These are phyloP conservation scores for Drosophila melanica DNA, from an alignment of 1,140 invertebrate species.

Conservation along the genomic window DNA sequence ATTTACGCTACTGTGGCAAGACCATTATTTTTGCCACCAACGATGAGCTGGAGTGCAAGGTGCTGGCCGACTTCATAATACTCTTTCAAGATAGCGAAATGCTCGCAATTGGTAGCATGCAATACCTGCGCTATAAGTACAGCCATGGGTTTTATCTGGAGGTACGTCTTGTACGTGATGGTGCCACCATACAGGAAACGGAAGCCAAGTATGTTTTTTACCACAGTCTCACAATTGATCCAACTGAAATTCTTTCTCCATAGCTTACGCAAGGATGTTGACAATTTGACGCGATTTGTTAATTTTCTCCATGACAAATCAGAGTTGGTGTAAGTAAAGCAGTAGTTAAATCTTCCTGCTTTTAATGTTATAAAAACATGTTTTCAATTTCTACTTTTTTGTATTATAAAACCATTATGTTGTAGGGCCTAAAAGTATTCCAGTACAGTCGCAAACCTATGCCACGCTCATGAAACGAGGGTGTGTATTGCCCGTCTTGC, in stretches of 20 bases:
- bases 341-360: background rate
- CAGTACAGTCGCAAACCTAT: no score
- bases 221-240: background rate
- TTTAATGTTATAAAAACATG: no score
- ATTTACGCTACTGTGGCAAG: slow-evolving; percentile 82
- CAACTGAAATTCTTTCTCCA: background rate
- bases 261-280: slow-evolving; percentile 69
- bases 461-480: no score
- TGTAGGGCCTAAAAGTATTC: no score
- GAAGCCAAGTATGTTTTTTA: slow-evolving; percentile 60
- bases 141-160: slow-evolving; percentile 74
- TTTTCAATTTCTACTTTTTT: no score
- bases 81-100: slow-evolving; percentile 93
- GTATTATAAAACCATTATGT: no score
- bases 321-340: slow-evolving; percentile 65
- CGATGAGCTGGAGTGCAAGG: slow-evolving; percentile 98
- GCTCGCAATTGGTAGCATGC: slow-evolving; percentile 88
- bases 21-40: slow-evolving; percentile 97
- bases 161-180: slow-evolving; percentile 65
- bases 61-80: slow-evolving; percentile 95
- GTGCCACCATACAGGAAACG: slow-evolving; percentile 51
- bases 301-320: slow-evolving; percentile 70
- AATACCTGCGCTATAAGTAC: slow-evolving; percentile 72
- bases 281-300: slow-evolving; percentile 69
- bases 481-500: no score